These are phyloP conservation scores for Muraenolepis orangiensis DNA, from an alignment of 2,797 vertebrate species.

Conservation along the genomic window DNA sequence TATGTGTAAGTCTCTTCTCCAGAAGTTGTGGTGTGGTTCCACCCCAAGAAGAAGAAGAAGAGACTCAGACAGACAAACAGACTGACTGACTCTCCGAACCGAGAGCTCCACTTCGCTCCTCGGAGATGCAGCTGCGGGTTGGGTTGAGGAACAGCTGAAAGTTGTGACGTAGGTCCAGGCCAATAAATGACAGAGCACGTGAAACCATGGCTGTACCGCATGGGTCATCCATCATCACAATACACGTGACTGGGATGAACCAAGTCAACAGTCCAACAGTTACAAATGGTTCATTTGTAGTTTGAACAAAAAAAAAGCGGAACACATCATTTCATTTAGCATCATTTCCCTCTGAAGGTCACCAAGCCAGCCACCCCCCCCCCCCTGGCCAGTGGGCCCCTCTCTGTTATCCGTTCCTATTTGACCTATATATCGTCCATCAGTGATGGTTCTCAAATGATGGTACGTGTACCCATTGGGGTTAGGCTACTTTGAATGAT, in stretches of 20 bases:
- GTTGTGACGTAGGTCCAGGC: not conserved
- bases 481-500: no score
- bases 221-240: not conserved
- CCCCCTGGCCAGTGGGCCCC: no score
- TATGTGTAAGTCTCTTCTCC: not conserved
- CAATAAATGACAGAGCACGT: not conserved
- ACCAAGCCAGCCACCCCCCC: not conserved
- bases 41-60: not conserved
- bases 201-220: not conserved
- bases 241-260: no score
- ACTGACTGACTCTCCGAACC: no score
- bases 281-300: no score
- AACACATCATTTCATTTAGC: no score
- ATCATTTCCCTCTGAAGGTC: conserved; percentile 3
- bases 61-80: no score
- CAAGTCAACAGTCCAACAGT: no score
- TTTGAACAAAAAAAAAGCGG: no score
- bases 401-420: not conserved
- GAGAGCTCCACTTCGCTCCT: not conserved
- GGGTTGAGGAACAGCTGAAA: not conserved
- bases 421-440: no score
- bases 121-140: not conserved
- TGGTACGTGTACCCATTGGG: no score
- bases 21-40: not conserved
- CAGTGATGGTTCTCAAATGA: no score